phyloP scores from a whole-genome alignment of 2,888 invertebrate species.

The Drosophila gaucha region DNA sequence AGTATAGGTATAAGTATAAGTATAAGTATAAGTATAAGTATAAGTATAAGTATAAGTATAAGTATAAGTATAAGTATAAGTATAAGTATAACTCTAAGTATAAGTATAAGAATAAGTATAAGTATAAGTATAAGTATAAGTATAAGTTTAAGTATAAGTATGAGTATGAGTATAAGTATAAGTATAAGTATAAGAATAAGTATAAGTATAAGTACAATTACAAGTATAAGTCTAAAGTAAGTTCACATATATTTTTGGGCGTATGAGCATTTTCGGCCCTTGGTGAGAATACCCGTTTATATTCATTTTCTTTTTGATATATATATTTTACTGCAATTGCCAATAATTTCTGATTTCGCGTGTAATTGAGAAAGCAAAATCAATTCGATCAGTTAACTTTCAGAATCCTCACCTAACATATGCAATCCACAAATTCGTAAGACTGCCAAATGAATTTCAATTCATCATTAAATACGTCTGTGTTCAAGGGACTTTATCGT shows the following conservation, averaged over 20 bases:
- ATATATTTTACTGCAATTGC: background rate
- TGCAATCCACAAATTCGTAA: background rate
- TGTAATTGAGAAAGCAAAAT: background rate
- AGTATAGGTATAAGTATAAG: slow-evolving; percentile 5
- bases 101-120: slow-evolving; percentile 1
- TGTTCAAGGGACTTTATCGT: slow-evolving; percentile 29
- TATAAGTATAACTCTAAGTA: background rate
- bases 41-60: slow-evolving; percentile 5
- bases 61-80: slow-evolving; percentile 3
- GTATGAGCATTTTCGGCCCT: too few relatives aligned
- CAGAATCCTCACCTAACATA: background rate
- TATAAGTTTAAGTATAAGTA: background rate
- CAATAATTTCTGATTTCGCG: background rate
- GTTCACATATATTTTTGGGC: too few relatives aligned
- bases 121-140: slow-evolving; percentile 1
- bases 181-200: background rate
- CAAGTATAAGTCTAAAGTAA: background rate
- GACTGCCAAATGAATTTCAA: slow-evolving; percentile 1
- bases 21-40: slow-evolving; percentile 2
- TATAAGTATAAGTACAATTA: background rate
- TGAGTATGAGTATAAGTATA: background rate
- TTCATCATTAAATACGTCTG: background rate
- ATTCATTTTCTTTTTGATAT: too few relatives aligned
- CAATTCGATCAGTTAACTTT: background rate
- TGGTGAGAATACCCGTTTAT: too few relatives aligned